These are phyloP conservation scores for Cephus sareptanus DNA, from an alignment of 2,888 invertebrate species.

Conservation along the genomic window DNA sequence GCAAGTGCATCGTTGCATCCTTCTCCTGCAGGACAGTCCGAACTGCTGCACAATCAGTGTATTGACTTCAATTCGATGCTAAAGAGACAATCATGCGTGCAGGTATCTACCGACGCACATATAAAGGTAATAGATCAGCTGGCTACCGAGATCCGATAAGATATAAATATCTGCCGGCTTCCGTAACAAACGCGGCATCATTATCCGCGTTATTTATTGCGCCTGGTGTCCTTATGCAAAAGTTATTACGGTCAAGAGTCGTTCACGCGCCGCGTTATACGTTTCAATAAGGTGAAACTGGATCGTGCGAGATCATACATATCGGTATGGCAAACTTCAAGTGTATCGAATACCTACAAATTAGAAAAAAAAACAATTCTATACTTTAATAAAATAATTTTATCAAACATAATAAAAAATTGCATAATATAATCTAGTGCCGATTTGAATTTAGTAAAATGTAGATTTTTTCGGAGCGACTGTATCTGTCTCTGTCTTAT, in stretches of 20 bases:
- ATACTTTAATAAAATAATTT: neutral
- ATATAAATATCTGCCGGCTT: constrained; percentile 19
- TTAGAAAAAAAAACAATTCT: neutral
- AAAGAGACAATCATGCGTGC: constrained; percentile 29
- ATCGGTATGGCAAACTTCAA: neutral
- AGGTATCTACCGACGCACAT: neutral
- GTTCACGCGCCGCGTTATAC: constrained; percentile 7
- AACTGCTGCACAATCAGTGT: neutral
- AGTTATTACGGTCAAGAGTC: constrained; percentile 9
- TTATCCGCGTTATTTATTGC: constrained; percentile 24
- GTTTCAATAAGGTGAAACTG: constrained; percentile 6
- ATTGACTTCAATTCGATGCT: constrained; percentile 25
- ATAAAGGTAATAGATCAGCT: constrained; percentile 29
- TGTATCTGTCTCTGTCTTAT: neutral
- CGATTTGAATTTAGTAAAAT: neutral
- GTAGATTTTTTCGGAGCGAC: neutral
- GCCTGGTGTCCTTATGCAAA: constrained; percentile 20
- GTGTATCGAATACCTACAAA: neutral
- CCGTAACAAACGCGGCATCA: constrained; percentile 15
- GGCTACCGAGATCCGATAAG: constrained; percentile 23
- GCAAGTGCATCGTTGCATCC: neutral
- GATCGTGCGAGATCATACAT: neutral
- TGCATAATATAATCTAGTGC: neutral
- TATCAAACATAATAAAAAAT: neutral
- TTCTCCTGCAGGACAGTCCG: neutral